Evolutionary conservation across 2,888 invertebrate species (phyloP).

Genomic region (Hemicrepidius hirtus): DNA sequence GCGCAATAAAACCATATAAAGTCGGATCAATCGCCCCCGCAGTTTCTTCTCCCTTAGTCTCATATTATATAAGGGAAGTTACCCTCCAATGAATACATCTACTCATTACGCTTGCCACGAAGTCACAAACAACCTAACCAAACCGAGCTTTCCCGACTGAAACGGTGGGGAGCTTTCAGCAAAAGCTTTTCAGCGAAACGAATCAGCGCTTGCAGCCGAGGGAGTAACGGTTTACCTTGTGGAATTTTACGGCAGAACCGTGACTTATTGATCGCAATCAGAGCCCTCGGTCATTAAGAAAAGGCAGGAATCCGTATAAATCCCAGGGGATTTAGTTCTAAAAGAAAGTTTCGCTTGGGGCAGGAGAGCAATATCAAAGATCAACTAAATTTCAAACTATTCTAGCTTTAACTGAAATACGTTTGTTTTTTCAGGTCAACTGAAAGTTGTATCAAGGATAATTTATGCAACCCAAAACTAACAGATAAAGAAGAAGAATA

Average conservation of each 20-base stretch:
- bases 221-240: constrained; percentile 34
- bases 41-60: constrained; percentile 62
- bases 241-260: constrained; percentile 30
- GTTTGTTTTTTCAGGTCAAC: too few species aligned
- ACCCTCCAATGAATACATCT: constrained; percentile 70
- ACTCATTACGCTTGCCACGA: constrained; percentile 69
- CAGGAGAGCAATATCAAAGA: neutral
- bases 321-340: constrained; percentile 38
- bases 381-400: too few species aligned
- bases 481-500: too few species aligned
- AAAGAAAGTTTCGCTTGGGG: neutral
- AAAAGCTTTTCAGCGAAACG: constrained; percentile 36
- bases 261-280: constrained; percentile 62
- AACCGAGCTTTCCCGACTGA: constrained; percentile 43
- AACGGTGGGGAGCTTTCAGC: constrained; percentile 14
- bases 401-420: too few species aligned
- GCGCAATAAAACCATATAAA: constrained; percentile 70
- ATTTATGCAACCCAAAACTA: too few species aligned
- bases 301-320: constrained; percentile 57
- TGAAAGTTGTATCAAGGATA: too few species aligned
- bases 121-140: constrained; percentile 63
- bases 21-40: constrained; percentile 66
- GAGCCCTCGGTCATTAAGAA: constrained; percentile 53
- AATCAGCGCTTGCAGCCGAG: constrained; percentile 39
- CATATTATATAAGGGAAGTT: constrained; percentile 66